Evolutionary conservation across 2,888 invertebrate species (phyloP), one percentile per base, ranked within the genome.

Genomic region (Chloroclysta siterata): DNA sequence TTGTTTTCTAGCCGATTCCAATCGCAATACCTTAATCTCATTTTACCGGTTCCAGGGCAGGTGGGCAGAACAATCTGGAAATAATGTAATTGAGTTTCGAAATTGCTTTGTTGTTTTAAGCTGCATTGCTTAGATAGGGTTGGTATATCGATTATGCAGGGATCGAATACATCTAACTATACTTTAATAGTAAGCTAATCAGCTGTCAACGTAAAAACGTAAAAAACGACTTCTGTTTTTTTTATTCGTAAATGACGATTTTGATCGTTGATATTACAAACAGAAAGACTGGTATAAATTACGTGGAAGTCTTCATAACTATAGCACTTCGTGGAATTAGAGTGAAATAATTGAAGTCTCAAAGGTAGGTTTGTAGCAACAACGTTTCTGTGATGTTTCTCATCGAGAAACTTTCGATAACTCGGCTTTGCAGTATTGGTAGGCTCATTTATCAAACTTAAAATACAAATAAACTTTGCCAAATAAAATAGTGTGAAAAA

Each of bases 21-120:
- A 71, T 72, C 70, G 74, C 76, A 76, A 74, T 70, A 78, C 76
- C 76, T 79, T 82, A 83, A 84, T 83, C 82, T 77, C 74, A 76
- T 82, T 84, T 77, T 72, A 77, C 80, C 79, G 79, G 79, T 77
- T 76, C 72, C 74, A 78, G 77, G 72, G 65, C 79, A 78, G 72
- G 73, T 78, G 75, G 73, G 64, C 78, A 78, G 75, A 76, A 78
- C 75, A 75, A 78, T 79, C 71, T 75, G 68, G 63, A 71, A 78
- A 74, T 70, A 72, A 65, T 71, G 68, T 73, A 71, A 73, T 73
- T 69, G 71, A 68, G 70, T 68, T 71, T 68, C 68, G 66, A 62
- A 70, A 77, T 72, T 67, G 56, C 58, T 67, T 73, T 65, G 65
- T 65, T 70, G 62, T 65, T 59, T 53, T 65, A 52, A 59, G 47